Conservation (phyloP, 2,888 invertebrate genomes). For the Eristalis intricaria region DNA sequence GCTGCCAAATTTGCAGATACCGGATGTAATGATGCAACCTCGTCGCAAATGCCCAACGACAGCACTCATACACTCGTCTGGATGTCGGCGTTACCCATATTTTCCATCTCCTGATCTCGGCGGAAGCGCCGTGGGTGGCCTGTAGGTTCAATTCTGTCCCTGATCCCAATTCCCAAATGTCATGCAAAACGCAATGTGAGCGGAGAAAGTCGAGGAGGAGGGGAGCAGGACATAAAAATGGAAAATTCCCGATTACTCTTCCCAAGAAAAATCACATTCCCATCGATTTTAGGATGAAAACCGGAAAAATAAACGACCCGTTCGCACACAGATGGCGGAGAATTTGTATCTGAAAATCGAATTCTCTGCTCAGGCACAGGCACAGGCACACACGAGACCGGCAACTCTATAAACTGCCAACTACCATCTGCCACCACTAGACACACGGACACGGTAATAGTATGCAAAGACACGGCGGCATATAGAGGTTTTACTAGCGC, state of each 20-base stretch:
- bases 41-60: constrained; percentile 28
- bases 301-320: constrained; percentile 31
- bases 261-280: constrained; percentile 51
- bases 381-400: neutral
- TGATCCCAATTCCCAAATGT: constrained; percentile 30
- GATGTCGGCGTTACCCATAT: constrained; percentile 34
- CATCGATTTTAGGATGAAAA: constrained; percentile 39
- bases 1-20: constrained; percentile 63
- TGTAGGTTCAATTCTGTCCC: neutral
- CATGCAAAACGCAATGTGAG: neutral
- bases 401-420: neutral
- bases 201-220: neutral
- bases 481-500: constrained; percentile 34
- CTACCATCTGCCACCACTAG: constrained; percentile 1
- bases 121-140: constrained; percentile 30
- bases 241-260: constrained; percentile 4
- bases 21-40: constrained; percentile 62
- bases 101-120: constrained; percentile 42
- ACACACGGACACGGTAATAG: neutral
- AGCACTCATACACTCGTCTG: constrained; percentile 17
- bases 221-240: neutral
- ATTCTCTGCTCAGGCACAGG: constrained; percentile 8
- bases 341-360: constrained; percentile 43
- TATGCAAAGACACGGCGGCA: constrained; percentile 39
- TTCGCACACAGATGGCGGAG: constrained; percentile 28